Percentiles rank a stretch among this genome's conserved stretches.
Evolutionary conservation across 1,140 invertebrate genomes (phyloP).

Genomic region (Ylistrum balloti): DNA sequence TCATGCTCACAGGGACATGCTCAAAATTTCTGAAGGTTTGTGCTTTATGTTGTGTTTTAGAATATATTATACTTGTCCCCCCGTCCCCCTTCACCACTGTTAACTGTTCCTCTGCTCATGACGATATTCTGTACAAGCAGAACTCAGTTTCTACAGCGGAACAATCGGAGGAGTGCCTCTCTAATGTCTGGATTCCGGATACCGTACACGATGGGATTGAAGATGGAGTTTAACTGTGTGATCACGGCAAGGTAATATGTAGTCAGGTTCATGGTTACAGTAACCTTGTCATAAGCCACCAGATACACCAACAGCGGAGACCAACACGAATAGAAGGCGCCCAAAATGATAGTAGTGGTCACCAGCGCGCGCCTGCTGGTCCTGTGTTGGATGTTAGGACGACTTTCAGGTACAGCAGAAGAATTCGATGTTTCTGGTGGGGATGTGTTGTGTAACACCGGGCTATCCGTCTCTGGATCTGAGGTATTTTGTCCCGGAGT

Average conservation of each 20-base stretch:
- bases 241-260: constrained; percentile 58
- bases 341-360: constrained; percentile 60
- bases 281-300: constrained; percentile 49
- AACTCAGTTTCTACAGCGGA: not conserved
- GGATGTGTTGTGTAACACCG: not conserved
- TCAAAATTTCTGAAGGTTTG: too few relatives aligned
- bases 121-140: too few relatives aligned
- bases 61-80: too few relatives aligned
- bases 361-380: constrained; percentile 57
- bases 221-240: constrained; percentile 60
- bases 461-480: not conserved
- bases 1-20: too few relatives aligned
- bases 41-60: too few relatives aligned
- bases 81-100: too few relatives aligned
- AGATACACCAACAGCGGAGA: constrained; percentile 59
- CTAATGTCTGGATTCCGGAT: constrained; percentile 59
- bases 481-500: not conserved
- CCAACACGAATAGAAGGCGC: constrained; percentile 63
- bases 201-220: constrained; percentile 62
- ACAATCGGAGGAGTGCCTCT: constrained; percentile 48
- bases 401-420: not conserved
- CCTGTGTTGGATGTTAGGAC: not conserved
- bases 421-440: not conserved
- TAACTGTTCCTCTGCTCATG: too few relatives aligned
- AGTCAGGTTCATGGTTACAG: constrained; percentile 46